Evolutionary conservation across 2,797 vertebrate species (phyloP), one percentile per base, ranked within the genome.

Genomic region (Cryptoprocta ferox): DNA sequence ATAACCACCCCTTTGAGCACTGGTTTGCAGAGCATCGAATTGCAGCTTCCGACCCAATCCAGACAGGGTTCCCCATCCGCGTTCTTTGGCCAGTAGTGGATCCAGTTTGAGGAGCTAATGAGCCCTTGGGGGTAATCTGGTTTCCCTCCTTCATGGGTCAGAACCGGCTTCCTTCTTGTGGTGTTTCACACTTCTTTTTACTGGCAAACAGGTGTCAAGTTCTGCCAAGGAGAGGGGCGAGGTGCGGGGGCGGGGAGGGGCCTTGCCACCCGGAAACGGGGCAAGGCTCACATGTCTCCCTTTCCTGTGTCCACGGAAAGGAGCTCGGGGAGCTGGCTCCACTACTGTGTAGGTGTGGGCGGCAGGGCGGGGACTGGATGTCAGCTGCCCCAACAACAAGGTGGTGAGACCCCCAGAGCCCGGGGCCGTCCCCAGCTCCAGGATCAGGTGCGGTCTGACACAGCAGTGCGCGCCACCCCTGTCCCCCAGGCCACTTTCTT

Each of bases 41-140:
- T 98, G 96, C 97, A 96, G 86, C 95, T 98, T 98, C 97, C 75
- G 37, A 42, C 95, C 79, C 97, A 97, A 92, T 97, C 98, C 98
- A 92, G 73, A 78, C 84, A 96, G 98, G 97, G 97, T 66, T 97
- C 95, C 98, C 96, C 98, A 98, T 98, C 79, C 88, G 98, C 89
- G 81, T 91, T 88, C 95, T 63, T 21, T 81, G 91, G 91, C 93
- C 97, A 99, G 98, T 98, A 98, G 98, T 98, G 98, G 98, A 98
- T 97, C 98, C 98, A 97, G 97, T 32, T 94, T 26, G 63, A 79
- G 50, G 48, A 73, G 26, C 11, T 19, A 70, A 92, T n/a, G 78
- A 73, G 83, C 50, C 53, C n/a, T 11, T 8, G 37, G 61, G 66
- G 88, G 68, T 82, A n/a, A 80, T 96, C 94, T 95, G 92, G 80